These are phyloP conservation scores for Aegithalos caudatus DNA, from an alignment of 2,113 vertebrate genomes.

Conservation along the genomic window DNA sequence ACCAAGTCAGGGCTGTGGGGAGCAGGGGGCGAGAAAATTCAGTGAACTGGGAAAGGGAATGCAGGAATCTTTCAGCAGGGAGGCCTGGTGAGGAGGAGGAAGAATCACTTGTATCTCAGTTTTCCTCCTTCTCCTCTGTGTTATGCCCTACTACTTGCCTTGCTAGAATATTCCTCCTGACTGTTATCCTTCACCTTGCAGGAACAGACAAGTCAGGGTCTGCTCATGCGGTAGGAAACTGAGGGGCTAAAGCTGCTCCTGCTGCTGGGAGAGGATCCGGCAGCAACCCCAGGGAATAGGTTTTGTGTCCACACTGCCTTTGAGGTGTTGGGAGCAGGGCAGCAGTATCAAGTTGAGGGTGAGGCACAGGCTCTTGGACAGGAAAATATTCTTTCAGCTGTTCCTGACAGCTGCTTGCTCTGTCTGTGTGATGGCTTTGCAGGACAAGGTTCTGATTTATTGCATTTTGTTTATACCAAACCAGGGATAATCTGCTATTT, in stretches of 20 bases:
- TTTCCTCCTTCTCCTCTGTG: background rate
- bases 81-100: background rate
- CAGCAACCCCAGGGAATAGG: background rate
- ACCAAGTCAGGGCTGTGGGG: background rate
- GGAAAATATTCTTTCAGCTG: constrained; percentile 47
- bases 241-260: background rate
- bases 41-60: background rate
- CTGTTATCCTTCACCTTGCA: background rate
- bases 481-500: background rate
- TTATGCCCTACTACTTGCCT: background rate
- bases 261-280: background rate
- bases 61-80: background rate
- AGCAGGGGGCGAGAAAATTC: background rate
- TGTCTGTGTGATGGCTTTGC: background rate
- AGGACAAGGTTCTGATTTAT: background rate
- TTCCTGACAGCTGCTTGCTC: constrained; percentile 29
- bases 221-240: background rate
- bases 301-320: background rate
- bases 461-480: background rate
- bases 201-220: background rate
- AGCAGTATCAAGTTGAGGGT: background rate
- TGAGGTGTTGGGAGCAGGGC: background rate
- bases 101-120: background rate
- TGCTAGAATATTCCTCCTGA: background rate
- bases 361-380: background rate